Conservation (phyloP, 2,113 vertebrate species). For the Lynx canadensis region DNA sequence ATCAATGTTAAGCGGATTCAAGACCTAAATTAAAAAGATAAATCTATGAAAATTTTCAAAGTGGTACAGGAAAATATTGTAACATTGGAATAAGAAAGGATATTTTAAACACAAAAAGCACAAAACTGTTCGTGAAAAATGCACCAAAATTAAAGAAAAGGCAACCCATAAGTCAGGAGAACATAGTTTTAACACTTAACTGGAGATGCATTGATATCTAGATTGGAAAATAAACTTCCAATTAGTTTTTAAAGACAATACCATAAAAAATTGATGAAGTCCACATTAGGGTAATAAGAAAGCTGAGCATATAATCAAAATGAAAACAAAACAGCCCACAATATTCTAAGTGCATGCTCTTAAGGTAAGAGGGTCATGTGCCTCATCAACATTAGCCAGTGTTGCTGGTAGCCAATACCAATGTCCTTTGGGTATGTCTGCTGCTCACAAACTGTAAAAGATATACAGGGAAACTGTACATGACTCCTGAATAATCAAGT, state of each 20-base stretch:
- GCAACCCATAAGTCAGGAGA: neutral
- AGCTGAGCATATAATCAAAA: neutral
- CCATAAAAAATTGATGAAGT: neutral
- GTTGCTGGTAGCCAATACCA: neutral
- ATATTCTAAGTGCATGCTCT: neutral
- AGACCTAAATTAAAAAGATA: slow-evolving; percentile 1
- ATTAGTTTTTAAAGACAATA: neutral
- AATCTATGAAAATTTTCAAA: neutral
- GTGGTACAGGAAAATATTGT: neutral
- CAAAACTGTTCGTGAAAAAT: neutral
- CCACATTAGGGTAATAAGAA: neutral
- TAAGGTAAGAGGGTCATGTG: neutral
- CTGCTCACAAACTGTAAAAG: neutral
- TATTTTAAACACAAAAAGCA: neutral
- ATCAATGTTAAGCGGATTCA: neutral
- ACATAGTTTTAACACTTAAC: neutral
- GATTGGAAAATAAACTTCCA: neutral
- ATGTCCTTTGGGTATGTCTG: neutral
- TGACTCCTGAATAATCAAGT: neutral
- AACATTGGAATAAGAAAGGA: neutral
- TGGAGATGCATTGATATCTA: neutral
- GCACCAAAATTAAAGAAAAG: neutral
- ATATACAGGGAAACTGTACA: neutral
- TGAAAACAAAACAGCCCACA: neutral
- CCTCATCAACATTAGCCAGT: neutral